A percentile compares a stretch with the other conserved stretches of the same genome.
These are phyloP conservation scores for Blastobasis adustella DNA, from an alignment of 2,888 invertebrate genomes.

Conservation along the genomic window DNA sequence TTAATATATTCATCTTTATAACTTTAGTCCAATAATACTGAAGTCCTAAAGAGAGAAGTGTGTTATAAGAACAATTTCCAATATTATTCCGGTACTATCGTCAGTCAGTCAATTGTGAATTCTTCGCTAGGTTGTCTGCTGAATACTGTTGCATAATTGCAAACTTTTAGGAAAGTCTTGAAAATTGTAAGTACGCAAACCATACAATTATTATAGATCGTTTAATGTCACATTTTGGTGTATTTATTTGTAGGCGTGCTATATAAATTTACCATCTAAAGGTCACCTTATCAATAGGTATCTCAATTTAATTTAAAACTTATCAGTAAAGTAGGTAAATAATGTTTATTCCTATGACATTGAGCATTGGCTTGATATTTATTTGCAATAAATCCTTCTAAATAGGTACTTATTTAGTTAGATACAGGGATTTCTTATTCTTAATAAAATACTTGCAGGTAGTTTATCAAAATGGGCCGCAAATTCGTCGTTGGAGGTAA, in stretches of 20 bases:
- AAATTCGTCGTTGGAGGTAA: slow-evolving; percentile 99
- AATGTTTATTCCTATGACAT: background rate
- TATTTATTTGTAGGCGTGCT: no score
- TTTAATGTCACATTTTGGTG: no score
- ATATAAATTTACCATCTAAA: background rate
- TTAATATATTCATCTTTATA: background rate
- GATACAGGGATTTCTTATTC: background rate
- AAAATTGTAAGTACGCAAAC: no score
- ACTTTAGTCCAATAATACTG: background rate
- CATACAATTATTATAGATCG: no score
- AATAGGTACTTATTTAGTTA: background rate
- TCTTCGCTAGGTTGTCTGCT: background rate
- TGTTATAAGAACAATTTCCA: background rate
- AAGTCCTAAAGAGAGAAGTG: background rate
- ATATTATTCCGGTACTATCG: background rate
- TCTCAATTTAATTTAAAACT: background rate
- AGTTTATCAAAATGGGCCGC: slow-evolving; percentile 76
- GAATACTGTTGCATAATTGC: background rate
- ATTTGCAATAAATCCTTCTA: background rate
- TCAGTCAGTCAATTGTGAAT: background rate
- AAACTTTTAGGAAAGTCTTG: no score
- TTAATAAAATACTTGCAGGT: background rate
- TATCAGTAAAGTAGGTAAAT: background rate
- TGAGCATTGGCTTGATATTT: background rate
- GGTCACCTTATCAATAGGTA: background rate